Percentiles rank a stretch among this genome's conserved stretches.
phyloP scores from a whole-genome alignment of 2,888 invertebrate species.

The Yponomeuta cagnagella region DNA sequence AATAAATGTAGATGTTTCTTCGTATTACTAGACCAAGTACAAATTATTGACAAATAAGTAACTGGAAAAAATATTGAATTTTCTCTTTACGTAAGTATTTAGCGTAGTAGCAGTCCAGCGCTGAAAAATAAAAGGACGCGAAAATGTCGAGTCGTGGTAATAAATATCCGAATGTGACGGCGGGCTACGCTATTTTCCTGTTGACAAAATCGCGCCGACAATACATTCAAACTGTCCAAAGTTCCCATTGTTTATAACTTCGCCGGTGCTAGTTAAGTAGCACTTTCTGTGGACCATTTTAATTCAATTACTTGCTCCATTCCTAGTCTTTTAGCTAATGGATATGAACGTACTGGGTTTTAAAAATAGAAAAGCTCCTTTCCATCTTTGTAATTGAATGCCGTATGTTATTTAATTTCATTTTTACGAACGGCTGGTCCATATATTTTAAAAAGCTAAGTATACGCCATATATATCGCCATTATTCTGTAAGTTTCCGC shows the following conservation, averaged over 20 bases:
- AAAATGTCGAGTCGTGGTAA: slow-evolving; percentile 60
- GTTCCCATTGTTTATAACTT: slow-evolving; percentile 62
- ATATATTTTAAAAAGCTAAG: background rate
- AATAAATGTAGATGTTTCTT: background rate
- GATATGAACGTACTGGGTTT: slow-evolving; percentile 3
- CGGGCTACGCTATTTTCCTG: slow-evolving; percentile 70
- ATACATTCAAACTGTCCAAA: slow-evolving; percentile 68
- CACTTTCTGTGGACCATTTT: slow-evolving; percentile 39
- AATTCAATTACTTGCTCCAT: slow-evolving; percentile 38
- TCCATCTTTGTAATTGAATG: background rate
- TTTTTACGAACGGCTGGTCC: background rate
- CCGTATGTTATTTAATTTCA: background rate
- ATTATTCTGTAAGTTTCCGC: background rate
- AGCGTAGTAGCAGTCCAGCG: slow-evolving; percentile 31
- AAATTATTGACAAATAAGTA: background rate
- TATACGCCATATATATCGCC: too few species aligned
- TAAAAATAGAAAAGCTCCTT: background rate
- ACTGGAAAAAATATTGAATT: too few species aligned
- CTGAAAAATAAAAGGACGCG: slow-evolving; percentile 60
- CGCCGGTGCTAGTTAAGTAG: slow-evolving; percentile 45
- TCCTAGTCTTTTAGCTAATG: slow-evolving; percentile 16
- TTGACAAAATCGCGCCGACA: slow-evolving; percentile 69
- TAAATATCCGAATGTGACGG: slow-evolving; percentile 66
- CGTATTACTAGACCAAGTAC: background rate
- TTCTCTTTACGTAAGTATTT: too few species aligned